Conservation (phyloP, 2,113 vertebrate species). For the Alectura lathami region DNA sequence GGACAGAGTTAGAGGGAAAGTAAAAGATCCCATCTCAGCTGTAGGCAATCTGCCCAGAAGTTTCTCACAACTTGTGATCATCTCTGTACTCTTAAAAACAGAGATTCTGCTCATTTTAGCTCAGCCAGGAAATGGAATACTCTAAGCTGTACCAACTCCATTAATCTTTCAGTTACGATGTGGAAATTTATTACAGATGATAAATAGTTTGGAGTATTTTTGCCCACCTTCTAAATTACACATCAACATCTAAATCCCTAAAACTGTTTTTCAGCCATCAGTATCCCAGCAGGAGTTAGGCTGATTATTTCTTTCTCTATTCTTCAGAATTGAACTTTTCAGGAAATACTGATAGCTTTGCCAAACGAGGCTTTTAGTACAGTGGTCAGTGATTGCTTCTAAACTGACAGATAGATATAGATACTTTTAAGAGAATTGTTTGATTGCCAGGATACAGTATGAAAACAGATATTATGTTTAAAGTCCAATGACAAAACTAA, state of each 20-base stretch:
- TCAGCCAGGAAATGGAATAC: not conserved
- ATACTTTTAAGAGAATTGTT: not conserved
- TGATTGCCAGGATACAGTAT: not conserved
- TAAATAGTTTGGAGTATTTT: not conserved
- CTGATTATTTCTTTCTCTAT: not conserved
- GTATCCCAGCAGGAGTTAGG: not conserved
- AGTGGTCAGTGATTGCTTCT: not conserved
- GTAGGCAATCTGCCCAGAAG: not conserved
- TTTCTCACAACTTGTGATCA: not conserved
- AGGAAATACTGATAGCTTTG: not conserved
- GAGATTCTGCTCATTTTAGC: not conserved
- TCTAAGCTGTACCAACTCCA: not conserved
- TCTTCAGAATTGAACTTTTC: not conserved
- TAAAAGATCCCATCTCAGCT: not conserved
- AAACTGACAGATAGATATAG: not conserved
- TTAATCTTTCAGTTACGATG: not conserved
- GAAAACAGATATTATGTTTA: not conserved
- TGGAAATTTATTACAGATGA: not conserved
- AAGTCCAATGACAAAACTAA: not conserved
- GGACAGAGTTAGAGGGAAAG: not conserved
- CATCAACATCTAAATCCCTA: not conserved
- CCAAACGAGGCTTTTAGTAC: not conserved
- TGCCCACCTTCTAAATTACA: not conserved
- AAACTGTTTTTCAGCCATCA: not conserved
- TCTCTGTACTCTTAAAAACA: not conserved